phyloP scores from a whole-genome alignment of 2,888 invertebrate genomes.

The Scrobipalpa costella region DNA sequence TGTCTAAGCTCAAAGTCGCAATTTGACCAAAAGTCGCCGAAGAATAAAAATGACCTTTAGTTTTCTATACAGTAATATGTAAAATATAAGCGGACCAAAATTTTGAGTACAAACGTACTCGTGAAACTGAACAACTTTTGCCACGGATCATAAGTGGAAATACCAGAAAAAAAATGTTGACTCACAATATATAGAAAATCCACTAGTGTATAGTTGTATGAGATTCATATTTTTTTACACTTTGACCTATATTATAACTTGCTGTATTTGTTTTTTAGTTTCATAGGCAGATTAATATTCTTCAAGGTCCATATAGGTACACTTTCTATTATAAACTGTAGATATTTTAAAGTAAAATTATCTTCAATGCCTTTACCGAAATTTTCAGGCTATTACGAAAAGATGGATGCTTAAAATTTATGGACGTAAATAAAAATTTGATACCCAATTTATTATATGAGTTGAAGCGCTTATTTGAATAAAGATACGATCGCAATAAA shows the following conservation, averaged over 20 bases:
- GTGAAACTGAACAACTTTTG: too few species aligned
- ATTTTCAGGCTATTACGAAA: slow-evolving; percentile 15
- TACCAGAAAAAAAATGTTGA: too few species aligned
- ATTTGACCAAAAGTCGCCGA: slow-evolving; percentile 14
- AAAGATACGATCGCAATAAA: slow-evolving; percentile 8
- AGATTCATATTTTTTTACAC: too few species aligned
- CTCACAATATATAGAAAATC: too few species aligned
- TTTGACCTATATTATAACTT: too few species aligned
- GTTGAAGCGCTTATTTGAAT: slow-evolving; percentile 8
- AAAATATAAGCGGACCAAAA: not conserved
- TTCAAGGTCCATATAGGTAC: too few species aligned
- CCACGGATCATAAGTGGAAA: too few species aligned
- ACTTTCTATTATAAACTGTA: not conserved
- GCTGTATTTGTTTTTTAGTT: too few species aligned
- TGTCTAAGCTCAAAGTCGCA: slow-evolving; percentile 45
- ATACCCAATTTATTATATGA: slow-evolving; percentile 15
- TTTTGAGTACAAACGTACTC: too few species aligned
- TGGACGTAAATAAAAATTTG: slow-evolving; percentile 18
- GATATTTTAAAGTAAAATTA: slow-evolving; percentile 5
- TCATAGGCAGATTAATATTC: too few species aligned
- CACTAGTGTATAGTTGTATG: too few species aligned
- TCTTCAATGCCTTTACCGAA: not conserved
- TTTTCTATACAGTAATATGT: slow-evolving; percentile 3
- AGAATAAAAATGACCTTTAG: slow-evolving; percentile 19
- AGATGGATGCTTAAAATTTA: slow-evolving; percentile 15